phyloP scores from a whole-genome alignment of 2,888 invertebrate genomes.

The Lacanobia oleracea region DNA sequence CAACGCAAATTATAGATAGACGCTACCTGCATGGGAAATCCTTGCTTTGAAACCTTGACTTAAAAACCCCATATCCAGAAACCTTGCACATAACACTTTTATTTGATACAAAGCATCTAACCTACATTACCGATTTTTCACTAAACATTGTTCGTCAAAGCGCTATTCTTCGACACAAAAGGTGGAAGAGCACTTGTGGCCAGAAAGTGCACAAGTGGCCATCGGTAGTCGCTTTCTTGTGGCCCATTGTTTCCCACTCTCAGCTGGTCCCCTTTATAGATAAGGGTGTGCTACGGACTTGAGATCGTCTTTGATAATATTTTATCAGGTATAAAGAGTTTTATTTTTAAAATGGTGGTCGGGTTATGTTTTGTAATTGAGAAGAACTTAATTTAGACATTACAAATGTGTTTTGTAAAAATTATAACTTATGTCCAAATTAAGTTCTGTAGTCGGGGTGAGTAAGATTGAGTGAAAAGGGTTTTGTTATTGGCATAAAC shows the following conservation, averaged over 20 bases:
- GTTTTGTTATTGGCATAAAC: too few relatives aligned
- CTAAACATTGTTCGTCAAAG: slow-evolving; percentile 40
- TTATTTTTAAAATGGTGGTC: slow-evolving; percentile 33
- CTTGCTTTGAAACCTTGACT: neutral
- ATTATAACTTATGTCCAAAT: too few relatives aligned
- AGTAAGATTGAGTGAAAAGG: too few relatives aligned
- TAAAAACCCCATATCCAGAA: neutral
- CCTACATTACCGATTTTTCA: slow-evolving; percentile 43
- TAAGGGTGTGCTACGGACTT: slow-evolving; percentile 55
- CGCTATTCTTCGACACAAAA: slow-evolving; percentile 46
- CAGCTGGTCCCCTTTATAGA: slow-evolving; percentile 62
- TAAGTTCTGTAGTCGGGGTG: too few relatives aligned
- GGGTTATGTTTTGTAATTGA: slow-evolving; percentile 16
- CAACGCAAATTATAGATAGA: neutral
- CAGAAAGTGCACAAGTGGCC: slow-evolving; percentile 68
- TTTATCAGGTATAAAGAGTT: slow-evolving; percentile 55
- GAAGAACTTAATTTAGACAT: neutral
- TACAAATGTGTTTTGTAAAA: too few relatives aligned
- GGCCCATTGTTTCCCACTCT: slow-evolving; percentile 66
- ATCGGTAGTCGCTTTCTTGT: slow-evolving; percentile 55
- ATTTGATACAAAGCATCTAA: slow-evolving; percentile 19
- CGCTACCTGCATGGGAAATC: neutral
- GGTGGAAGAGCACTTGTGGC: slow-evolving; percentile 56
- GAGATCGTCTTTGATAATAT: slow-evolving; percentile 61
- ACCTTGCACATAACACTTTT: neutral